Conservation (phyloP, 2,888 invertebrate species). For the Acrocyrtus sp. region DNA sequence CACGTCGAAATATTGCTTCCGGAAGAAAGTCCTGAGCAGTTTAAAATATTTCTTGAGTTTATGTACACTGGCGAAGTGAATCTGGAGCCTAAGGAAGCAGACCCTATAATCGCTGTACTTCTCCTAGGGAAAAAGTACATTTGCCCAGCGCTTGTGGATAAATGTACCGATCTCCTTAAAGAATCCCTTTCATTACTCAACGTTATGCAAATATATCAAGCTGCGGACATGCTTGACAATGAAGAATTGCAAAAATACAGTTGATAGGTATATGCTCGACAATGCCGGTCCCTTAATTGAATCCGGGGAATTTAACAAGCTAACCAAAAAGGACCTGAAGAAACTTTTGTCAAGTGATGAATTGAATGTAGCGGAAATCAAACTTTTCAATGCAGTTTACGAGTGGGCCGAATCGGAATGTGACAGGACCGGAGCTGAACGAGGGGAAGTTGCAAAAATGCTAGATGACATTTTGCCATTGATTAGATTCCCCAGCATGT, state of each 20-base stretch:
- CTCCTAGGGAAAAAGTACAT: slow-evolving; percentile 59
- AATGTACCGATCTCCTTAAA: slow-evolving; percentile 50
- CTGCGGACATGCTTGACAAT: slow-evolving; percentile 56
- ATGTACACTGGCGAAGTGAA: slow-evolving; percentile 52
- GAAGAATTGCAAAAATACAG: slow-evolving; percentile 55
- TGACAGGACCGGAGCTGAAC: slow-evolving; percentile 19
- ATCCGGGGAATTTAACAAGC: slow-evolving; percentile 55
- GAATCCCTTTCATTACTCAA: slow-evolving; percentile 50
- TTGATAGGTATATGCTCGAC: slow-evolving; percentile 56
- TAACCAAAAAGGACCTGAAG: slow-evolving; percentile 49
- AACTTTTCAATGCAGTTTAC: slow-evolving; percentile 52
- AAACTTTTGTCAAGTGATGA: slow-evolving; percentile 57
- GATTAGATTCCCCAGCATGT: slow-evolving; percentile 59
- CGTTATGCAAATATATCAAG: slow-evolving; percentile 57
- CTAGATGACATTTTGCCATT: slow-evolving; percentile 51
- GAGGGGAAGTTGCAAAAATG: slow-evolving; percentile 21
- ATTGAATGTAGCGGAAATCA: slow-evolving; percentile 52
- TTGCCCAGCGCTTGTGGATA: slow-evolving; percentile 47
- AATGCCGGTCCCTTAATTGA: slow-evolving; percentile 53
- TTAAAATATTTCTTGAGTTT: slow-evolving; percentile 53
- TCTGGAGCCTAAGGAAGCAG: slow-evolving; percentile 32
- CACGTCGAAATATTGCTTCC: slow-evolving; percentile 45
- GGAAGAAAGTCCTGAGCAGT: slow-evolving; percentile 52
- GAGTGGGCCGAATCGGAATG: slow-evolving; percentile 56
- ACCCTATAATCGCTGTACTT: slow-evolving; percentile 43